phyloP scores from a whole-genome alignment of 2,113 vertebrate species.

The Cettia cetti region DNA sequence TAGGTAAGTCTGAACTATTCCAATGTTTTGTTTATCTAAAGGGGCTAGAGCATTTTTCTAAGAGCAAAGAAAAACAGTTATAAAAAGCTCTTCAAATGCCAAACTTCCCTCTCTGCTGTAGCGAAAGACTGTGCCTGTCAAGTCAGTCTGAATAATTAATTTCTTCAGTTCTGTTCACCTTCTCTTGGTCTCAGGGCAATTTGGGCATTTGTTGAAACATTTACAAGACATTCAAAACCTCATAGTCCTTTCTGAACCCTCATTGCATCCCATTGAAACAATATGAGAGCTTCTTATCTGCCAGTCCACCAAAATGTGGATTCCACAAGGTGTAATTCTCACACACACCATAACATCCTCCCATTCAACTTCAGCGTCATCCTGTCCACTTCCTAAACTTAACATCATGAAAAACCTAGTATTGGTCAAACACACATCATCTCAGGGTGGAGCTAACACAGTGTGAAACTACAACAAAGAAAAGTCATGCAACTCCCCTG shows the following conservation, averaged over 20 bases:
- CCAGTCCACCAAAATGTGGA: not conserved
- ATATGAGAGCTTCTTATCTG: not conserved
- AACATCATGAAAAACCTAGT: not conserved
- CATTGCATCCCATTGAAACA: fast-evolving
- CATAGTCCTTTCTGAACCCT: not conserved
- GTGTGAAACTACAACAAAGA: not conserved
- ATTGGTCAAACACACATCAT: not conserved
- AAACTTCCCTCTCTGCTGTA: not conserved
- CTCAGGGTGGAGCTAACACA: not conserved
- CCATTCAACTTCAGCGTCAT: not conserved
- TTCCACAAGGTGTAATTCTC: not conserved
- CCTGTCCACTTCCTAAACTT: not conserved
- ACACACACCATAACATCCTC: not conserved
- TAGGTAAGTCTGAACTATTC: not conserved
- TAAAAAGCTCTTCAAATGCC: not conserved
- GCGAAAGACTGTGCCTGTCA: not conserved
- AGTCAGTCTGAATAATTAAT: not conserved
- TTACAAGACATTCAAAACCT: not conserved
- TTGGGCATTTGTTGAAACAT: not conserved
- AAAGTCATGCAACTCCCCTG: not conserved
- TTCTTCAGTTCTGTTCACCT: not conserved
- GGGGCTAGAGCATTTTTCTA: not conserved
- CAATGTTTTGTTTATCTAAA: not conserved
- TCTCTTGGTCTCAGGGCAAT: not conserved
- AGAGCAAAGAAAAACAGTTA: not conserved